Percentiles rank a stretch among this genome's conserved stretches.
These are phyloP conservation scores for Dolichotis patagonum DNA, from an alignment of 2,113 vertebrate species.

Conservation along the genomic window DNA sequence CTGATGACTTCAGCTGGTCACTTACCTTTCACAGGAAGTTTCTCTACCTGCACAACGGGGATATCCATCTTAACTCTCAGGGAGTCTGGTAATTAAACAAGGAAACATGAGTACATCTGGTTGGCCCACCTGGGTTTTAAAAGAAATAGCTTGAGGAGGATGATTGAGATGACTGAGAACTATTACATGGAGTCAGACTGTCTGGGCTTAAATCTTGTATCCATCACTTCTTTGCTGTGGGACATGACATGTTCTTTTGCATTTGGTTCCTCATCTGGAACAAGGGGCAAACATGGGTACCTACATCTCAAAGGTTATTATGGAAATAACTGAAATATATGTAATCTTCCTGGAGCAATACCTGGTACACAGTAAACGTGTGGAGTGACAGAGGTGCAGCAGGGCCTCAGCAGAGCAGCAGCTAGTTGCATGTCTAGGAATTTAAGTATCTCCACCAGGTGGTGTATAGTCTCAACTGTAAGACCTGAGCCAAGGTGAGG, in stretches of 20 bases:
- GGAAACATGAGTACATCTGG: not conserved
- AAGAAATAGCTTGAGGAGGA: not conserved
- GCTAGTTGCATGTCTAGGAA: not conserved
- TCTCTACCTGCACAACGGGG: not conserved
- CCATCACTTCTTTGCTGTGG: not conserved
- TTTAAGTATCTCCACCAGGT: not conserved
- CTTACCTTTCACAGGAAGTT: not conserved
- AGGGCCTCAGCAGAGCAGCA: not conserved
- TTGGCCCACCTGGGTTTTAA: not conserved
- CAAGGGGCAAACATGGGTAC: not conserved
- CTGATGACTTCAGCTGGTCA: not conserved
- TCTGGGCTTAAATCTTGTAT: not conserved
- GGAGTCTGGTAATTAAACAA: not conserved
- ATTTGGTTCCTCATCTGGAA: not conserved
- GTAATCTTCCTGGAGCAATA: not conserved
- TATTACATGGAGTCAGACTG: not conserved
- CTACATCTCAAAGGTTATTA: not conserved
- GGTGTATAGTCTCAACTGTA: not conserved
- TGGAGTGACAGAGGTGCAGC: too few species aligned
- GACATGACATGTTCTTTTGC: not conserved
- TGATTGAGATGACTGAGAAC: too few species aligned
- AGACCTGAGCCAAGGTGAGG: accelerated
- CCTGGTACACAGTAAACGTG: too few species aligned
- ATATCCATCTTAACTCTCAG: not conserved
- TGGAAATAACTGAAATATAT: not conserved